phyloP scores from a whole-genome alignment of 2,888 invertebrate genomes.

The Tricholauxania praeusta region DNA sequence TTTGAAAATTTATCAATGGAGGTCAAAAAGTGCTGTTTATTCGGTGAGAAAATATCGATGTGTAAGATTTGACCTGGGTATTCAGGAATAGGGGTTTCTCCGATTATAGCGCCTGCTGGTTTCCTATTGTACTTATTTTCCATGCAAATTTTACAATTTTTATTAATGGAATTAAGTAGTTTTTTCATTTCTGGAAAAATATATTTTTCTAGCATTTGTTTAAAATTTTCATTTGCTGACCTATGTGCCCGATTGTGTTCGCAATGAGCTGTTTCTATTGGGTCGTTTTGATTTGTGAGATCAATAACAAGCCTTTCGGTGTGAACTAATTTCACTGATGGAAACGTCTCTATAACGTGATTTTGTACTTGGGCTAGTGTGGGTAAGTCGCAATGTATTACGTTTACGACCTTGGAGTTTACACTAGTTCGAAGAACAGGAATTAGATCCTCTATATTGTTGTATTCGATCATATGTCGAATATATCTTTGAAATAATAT shows the following conservation, averaged over 20 bases:
- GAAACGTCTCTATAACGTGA: neutral
- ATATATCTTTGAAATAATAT: slow-evolving; percentile 31
- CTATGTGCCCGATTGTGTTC: slow-evolving; percentile 39
- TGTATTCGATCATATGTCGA: slow-evolving; percentile 27
- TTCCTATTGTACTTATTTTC: slow-evolving; percentile 32
- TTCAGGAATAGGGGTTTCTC: slow-evolving; percentile 40
- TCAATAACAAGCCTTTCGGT: slow-evolving; percentile 39
- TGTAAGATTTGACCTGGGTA: neutral
- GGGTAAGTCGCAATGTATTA: too few relatives aligned
- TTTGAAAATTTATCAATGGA: slow-evolving; percentile 1
- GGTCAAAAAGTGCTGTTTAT: slow-evolving; percentile 36
- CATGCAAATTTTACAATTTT: slow-evolving; percentile 40
- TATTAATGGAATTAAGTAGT: slow-evolving; percentile 27
- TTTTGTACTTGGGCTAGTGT: too few relatives aligned
- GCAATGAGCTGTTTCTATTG: slow-evolving; percentile 36
- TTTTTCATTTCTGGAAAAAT: slow-evolving; percentile 37
- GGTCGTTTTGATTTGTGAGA: too few relatives aligned
- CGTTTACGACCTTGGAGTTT: slow-evolving; percentile 35
- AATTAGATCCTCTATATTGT: slow-evolving; percentile 26
- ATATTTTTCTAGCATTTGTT: slow-evolving; percentile 34
- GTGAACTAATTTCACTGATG: slow-evolving; percentile 38
- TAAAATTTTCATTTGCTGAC: slow-evolving; percentile 36
- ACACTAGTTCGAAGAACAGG: slow-evolving; percentile 30
- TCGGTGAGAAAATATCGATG: slow-evolving; percentile 26
- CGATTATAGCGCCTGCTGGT: slow-evolving; percentile 28